These are phyloP conservation scores for Rafetus swinhoei DNA, from an alignment of 2,113 vertebrate species.

Conservation along the genomic window DNA sequence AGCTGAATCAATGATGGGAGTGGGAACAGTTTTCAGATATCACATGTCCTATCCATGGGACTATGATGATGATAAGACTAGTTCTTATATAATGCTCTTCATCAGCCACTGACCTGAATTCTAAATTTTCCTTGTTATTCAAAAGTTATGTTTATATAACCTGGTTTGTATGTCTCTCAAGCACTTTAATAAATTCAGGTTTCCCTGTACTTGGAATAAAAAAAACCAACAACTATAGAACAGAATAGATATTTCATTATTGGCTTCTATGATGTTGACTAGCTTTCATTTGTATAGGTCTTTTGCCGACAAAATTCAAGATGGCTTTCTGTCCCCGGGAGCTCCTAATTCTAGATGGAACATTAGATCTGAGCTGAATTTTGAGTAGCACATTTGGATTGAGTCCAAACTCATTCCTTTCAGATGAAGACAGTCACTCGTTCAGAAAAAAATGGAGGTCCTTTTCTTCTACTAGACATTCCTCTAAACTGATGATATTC, in stretches of 20 bases:
- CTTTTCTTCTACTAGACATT: neutral
- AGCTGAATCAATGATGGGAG: neutral
- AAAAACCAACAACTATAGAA: neutral
- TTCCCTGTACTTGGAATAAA: accelerated
- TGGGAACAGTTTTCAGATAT: neutral
- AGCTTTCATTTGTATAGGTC: neutral
- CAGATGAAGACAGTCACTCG: neutral
- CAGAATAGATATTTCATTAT: neutral
- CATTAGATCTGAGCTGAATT: neutral
- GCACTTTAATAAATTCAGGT: neutral
- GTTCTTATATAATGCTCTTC: neutral
- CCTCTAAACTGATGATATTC: neutral
- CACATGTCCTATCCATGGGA: neutral
- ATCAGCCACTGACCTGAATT: neutral
- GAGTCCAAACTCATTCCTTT: neutral
- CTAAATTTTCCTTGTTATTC: neutral
- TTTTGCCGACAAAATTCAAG: neutral
- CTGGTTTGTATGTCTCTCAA: neutral
- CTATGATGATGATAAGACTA: accelerated
- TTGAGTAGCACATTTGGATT: neutral
- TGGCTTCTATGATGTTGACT: neutral
- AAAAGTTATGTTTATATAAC: neutral
- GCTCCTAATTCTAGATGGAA: neutral
- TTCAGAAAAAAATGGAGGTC: neutral
- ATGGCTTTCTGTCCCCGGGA: neutral